Percentiles rank a stretch among this genome's conserved stretches.
These are phyloP conservation scores for Agonopterix heracliana DNA, from an alignment of 2,888 invertebrate genomes.

Conservation along the genomic window DNA sequence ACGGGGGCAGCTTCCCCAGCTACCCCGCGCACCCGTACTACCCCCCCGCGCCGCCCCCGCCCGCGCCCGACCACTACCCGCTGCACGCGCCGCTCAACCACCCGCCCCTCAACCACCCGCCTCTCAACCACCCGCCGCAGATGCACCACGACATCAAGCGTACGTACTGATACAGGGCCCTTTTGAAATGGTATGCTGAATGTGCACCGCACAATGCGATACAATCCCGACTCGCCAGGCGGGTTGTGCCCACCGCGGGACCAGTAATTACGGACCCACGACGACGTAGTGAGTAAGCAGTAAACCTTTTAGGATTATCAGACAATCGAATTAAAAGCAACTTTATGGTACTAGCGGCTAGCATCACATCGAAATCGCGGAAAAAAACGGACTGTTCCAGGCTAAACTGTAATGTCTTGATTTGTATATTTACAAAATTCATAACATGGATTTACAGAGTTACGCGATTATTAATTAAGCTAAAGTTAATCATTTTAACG, in stretches of 20 bases:
- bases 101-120: slow-evolving; percentile 17
- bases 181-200: too few species aligned
- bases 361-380: too few species aligned
- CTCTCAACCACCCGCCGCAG: slow-evolving; percentile 18
- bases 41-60: slow-evolving; percentile 26
- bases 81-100: slow-evolving; percentile 11
- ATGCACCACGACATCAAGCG: slow-evolving; percentile 2
- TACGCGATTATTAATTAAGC: too few species aligned
- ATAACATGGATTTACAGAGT: too few species aligned
- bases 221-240: neutral
- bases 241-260: too few species aligned
- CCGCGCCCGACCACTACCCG: slow-evolving; percentile 33
- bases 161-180: neutral
- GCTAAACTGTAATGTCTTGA: too few species aligned
- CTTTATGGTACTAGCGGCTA: too few species aligned
- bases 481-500: too few species aligned
- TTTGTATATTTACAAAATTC: too few species aligned
- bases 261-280: neutral
- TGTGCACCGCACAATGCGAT: too few species aligned
- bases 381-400: too few species aligned
- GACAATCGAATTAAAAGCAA: too few species aligned
- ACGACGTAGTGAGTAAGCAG: neutral
- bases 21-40: slow-evolving; percentile 28
- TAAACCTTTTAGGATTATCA: neutral
- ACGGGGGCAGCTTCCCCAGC: slow-evolving; percentile 43